Evolutionary conservation across 2,113 vertebrate species (phyloP), one percentile per base, ranked within the genome.

Genomic region (Elephantulus edwardii): DNA sequence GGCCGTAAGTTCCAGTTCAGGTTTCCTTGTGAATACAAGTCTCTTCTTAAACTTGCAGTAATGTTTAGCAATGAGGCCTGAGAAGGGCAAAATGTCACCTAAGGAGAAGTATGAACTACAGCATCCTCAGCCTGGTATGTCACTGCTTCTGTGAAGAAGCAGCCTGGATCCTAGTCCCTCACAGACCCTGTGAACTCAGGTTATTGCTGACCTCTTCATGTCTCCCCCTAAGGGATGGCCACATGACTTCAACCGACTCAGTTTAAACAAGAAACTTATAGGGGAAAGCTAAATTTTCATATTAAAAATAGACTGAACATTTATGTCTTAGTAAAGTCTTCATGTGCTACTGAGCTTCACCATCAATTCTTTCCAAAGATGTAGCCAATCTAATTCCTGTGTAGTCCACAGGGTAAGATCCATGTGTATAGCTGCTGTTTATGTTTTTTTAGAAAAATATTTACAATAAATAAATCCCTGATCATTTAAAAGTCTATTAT

Each of bases 321-420:
- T 50, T 58, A 44, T 14, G 2, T 85, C 79, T 91, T 91, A 40
- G 70, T 68, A 81, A 92, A 86, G 76, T 60, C 42, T 89, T 90
- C n/a, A n/a, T n/a, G n/a, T n/a, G n/a, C n/a, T n/a, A n/a, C n/a
- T n/a, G n/a, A n/a, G n/a, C n/a, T n/a, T n/a, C n/a, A n/a, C n/a
- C n/a, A n/a, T n/a, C n/a, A n/a, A n/a, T n/a, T n/a, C n/a, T n/a
- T n/a, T n/a, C n/a, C n/a, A n/a, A n/a, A n/a, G n/a, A n/a, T n/a
- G n/a, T n/a, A n/a, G n/a, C n/a, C n/a, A n/a, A n/a, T n/a, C n/a
- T n/a, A n/a, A n/a, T n/a, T n/a, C n/a, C n/a, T n/a, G n/a, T n/a
- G n/a, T n/a, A n/a, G n/a, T n/a, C n/a, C n/a, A n/a, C n/a, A n/a
- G n/a, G n/a, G n/a, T n/a, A n/a, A n/a, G n/a, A n/a, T n/a, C n/a